Percentiles rank a stretch among this genome's conserved stretches.
phyloP scores from a whole-genome alignment of 2,113 vertebrate species.

The Malurus alboscapulatus region DNA sequence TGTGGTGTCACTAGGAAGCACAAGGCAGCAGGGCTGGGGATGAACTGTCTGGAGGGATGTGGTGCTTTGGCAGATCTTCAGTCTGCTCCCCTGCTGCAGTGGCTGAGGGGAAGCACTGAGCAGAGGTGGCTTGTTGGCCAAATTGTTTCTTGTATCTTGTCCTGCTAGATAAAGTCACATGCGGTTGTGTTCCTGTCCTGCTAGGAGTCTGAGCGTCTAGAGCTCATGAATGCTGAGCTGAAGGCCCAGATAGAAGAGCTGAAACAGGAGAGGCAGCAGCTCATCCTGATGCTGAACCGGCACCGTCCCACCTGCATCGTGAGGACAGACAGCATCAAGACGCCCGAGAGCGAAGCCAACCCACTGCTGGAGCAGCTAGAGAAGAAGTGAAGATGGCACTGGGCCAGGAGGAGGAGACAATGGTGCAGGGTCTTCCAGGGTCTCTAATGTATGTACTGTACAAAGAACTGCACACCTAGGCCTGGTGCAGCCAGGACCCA shows the following conservation, averaged over 20 bases:
- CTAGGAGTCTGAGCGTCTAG: conserved; percentile 92
- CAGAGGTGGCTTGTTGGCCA: neutral
- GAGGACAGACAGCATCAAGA: conserved; percentile 90
- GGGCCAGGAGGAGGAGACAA: conserved; percentile 49
- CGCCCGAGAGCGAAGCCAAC: conserved; percentile 85
- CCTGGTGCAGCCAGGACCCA: conserved; percentile 43
- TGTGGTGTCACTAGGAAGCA: neutral
- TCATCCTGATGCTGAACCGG: conserved; percentile 93
- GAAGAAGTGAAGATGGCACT: conserved; percentile 78
- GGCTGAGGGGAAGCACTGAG: neutral
- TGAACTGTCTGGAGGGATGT: neutral
- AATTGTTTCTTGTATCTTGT: neutral
- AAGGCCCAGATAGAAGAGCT: conserved; percentile 97
- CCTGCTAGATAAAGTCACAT: neutral
- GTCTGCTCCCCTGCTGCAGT: neutral
- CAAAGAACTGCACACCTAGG: conserved; percentile 60
- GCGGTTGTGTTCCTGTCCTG: neutral
- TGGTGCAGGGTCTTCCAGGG: conserved; percentile 58
- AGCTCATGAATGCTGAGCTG: conserved; percentile 93
- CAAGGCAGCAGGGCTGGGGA: neutral
- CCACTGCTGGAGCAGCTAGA: conserved; percentile 88
- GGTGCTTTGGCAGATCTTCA: neutral
- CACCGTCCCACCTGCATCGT: conserved; percentile 96
- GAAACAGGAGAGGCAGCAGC: conserved; percentile 92
- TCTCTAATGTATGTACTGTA: conserved; percentile 58